Conservation (phyloP, 1,140 invertebrate species). For the Nomia melanderi region DNA sequence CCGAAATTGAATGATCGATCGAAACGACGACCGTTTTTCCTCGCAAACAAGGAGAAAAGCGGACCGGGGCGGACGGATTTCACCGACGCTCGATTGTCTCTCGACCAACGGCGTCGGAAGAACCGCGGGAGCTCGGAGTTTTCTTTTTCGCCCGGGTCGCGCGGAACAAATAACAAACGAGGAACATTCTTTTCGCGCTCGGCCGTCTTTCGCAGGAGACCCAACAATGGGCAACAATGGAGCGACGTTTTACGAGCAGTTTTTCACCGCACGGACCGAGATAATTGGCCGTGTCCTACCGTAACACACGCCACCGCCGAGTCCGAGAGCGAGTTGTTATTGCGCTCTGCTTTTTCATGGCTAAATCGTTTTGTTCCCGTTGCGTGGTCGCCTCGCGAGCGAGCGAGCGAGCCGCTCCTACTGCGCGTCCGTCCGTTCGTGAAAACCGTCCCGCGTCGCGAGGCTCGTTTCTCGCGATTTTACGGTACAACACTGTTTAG, state of each 20-base stretch:
- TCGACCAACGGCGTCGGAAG: neutral
- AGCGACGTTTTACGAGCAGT: constrained; percentile 18
- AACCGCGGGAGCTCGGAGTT: neutral
- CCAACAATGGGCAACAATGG: constrained; percentile 1
- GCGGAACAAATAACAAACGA: constrained; percentile 3
- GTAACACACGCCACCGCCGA: neutral
- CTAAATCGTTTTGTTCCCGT: constrained; percentile 8
- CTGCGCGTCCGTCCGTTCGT: neutral
- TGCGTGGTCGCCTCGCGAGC: neutral
- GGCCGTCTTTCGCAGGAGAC: neutral
- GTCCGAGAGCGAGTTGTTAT: constrained; percentile 9
- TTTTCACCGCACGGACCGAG: constrained; percentile 24
- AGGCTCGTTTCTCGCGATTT: neutral
- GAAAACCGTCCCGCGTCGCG: constrained; percentile 2
- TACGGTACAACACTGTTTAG: too few relatives aligned
- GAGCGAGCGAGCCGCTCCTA: neutral
- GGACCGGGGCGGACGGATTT: too few relatives aligned
- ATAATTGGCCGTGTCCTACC: constrained; percentile 39
- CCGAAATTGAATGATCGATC: too few relatives aligned
- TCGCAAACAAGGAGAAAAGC: too few relatives aligned
- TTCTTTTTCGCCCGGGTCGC: neutral
- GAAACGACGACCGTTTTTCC: too few relatives aligned
- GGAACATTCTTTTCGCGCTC: neutral
- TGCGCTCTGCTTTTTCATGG: constrained; percentile 21
- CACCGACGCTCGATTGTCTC: too few relatives aligned